These are phyloP conservation scores for Lepisosteus osseus DNA, from an alignment of 2,113 vertebrate species.

Conservation along the genomic window DNA sequence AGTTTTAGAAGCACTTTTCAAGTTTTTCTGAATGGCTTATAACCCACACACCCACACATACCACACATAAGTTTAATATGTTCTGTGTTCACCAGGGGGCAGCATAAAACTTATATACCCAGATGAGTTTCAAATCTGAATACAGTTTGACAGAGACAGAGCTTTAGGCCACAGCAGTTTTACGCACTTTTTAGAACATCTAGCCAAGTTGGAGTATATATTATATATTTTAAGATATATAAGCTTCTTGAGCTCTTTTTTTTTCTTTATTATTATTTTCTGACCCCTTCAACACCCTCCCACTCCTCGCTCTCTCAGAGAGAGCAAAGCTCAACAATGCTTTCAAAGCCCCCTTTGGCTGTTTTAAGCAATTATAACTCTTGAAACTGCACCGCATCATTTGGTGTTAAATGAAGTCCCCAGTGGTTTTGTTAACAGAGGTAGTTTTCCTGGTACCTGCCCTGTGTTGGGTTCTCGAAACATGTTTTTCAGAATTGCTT, in stretches of 20 bases:
- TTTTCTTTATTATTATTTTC: neutral
- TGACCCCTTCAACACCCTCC: neutral
- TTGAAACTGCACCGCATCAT: neutral
- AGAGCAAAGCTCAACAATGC: neutral
- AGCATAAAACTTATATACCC: conserved; percentile 16
- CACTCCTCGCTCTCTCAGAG: neutral
- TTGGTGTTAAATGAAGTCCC: neutral
- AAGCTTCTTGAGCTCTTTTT: too few species aligned
- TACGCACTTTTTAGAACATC: too few species aligned
- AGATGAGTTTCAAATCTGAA: conserved; percentile 6
- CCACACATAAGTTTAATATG: neutral
- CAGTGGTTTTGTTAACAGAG: conserved; percentile 1
- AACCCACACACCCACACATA: too few species aligned
- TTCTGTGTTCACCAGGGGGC: conserved; percentile 14
- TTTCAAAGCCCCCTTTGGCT: neutral
- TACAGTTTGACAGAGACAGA: too few species aligned
- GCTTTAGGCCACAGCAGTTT: neutral
- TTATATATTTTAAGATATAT: too few species aligned
- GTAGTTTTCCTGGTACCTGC: neutral
- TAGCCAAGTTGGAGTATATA: too few species aligned
- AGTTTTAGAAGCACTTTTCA: too few species aligned
- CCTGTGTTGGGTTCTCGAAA: neutral
- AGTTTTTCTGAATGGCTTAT: too few species aligned
- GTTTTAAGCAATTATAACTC: neutral
- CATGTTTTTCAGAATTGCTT: neutral